These are phyloP conservation scores for Procavia capensis DNA, from an alignment of 2,113 vertebrate genomes.

Conservation along the genomic window DNA sequence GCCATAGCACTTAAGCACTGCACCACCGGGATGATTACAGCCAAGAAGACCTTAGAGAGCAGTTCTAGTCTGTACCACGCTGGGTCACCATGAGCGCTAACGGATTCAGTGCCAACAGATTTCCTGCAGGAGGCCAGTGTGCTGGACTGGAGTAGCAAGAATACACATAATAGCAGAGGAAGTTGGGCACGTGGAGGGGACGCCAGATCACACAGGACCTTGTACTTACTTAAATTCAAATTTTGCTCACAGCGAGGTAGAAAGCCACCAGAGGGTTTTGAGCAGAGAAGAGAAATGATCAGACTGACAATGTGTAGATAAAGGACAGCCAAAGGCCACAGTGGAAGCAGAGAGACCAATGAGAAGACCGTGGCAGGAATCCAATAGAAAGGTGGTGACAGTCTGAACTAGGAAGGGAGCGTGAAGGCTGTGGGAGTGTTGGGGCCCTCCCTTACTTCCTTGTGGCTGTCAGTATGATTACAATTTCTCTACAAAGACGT, in stretches of 20 bases:
- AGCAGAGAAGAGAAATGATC: background rate
- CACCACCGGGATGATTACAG: no score
- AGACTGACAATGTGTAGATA: background rate
- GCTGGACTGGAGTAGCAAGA: background rate
- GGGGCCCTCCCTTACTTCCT: background rate
- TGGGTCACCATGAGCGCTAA: background rate
- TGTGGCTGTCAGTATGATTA: background rate
- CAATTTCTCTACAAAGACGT: background rate
- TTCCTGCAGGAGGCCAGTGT: background rate
- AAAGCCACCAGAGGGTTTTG: background rate
- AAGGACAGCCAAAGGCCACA: background rate
- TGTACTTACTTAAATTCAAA: background rate
- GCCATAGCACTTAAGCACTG: no score
- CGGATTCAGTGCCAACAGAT: background rate
- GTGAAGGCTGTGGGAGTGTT: background rate
- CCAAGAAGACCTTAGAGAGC: background rate
- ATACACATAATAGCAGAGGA: background rate
- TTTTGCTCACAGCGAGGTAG: background rate
- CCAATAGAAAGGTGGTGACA: background rate
- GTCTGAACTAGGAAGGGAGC: background rate
- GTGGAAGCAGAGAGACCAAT: background rate
- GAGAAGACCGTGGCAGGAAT: background rate
- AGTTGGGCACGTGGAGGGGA: background rate
- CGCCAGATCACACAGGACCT: fast-evolving
- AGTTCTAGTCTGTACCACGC: background rate